These are phyloP conservation scores for Prinia subflava DNA, from an alignment of 2,113 vertebrate species.

Conservation along the genomic window DNA sequence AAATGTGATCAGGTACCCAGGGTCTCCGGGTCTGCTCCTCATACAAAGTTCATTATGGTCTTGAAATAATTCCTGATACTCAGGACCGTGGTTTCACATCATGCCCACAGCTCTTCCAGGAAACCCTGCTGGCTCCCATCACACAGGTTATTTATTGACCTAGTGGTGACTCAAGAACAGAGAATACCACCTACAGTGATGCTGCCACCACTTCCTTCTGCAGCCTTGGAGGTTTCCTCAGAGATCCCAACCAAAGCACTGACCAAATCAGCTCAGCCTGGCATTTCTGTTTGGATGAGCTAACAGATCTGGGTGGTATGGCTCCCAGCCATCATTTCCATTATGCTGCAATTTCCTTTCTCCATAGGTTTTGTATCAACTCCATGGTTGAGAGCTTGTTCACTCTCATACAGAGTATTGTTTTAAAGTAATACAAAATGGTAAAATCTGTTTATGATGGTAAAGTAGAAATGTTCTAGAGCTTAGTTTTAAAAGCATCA, in stretches of 20 bases:
- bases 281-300: constrained; percentile 40
- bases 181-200: neutral
- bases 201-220: constrained; percentile 13
- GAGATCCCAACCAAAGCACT: neutral
- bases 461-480: neutral
- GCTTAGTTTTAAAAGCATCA: neutral
- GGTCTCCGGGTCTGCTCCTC: neutral
- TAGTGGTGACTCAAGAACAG: neutral
- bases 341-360: constrained; percentile 50
- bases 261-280: constrained; percentile 24
- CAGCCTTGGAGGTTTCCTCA: neutral
- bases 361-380: constrained; percentile 20
- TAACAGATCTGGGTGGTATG: constrained; percentile 41
- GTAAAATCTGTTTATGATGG: neutral
- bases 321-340: constrained; percentile 45
- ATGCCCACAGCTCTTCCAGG: neutral
- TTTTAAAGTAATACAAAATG: neutral
- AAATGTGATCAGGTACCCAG: neutral
- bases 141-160: neutral
- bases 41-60: neutral
- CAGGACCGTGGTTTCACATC: neutral
- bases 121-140: neutral
- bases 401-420: neutral
- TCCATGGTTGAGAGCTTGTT: neutral
- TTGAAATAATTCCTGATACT: neutral